Conservation (phyloP, 2,113 vertebrate species). For the Genyomyrus donnyi region DNA sequence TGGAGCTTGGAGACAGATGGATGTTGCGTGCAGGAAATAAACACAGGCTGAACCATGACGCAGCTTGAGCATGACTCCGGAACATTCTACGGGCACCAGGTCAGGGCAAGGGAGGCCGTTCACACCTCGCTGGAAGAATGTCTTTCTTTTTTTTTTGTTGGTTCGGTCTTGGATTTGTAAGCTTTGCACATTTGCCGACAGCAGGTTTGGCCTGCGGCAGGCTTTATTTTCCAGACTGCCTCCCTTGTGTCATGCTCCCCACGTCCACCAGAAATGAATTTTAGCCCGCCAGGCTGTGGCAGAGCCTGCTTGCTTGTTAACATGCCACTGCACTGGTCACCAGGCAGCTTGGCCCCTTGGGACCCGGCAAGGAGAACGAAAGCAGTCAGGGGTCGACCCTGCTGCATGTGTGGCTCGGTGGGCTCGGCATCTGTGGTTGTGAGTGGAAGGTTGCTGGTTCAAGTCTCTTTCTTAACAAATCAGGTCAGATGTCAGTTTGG, state of each 20-base stretch:
- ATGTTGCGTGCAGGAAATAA: constrained; percentile 6
- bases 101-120: not conserved
- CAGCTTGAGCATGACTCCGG: not conserved
- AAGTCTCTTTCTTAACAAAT: not conserved
- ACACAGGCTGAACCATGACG: not conserved
- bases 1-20: constrained; percentile 8
- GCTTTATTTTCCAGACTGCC: not conserved
- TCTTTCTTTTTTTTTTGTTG: not conserved
- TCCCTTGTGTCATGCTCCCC: not conserved
- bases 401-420: not conserved
- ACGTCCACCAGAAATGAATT: not conserved
- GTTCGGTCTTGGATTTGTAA: not conserved
- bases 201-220: not conserved
- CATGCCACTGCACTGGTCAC: not conserved
- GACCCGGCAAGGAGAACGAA: not conserved
- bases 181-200: not conserved
- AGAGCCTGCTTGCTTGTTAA: not conserved
- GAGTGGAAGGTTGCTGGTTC: not conserved
- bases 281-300: not conserved
- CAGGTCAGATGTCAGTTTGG: not conserved
- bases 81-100: not conserved
- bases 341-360: not conserved
- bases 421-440: not conserved
- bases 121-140: not conserved
- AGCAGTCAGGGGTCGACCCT: not conserved